Percentiles rank a stretch among this genome's conserved stretches.
Evolutionary conservation across 2,113 vertebrate species (phyloP).

Genomic region (Carollia perspicillata): DNA sequence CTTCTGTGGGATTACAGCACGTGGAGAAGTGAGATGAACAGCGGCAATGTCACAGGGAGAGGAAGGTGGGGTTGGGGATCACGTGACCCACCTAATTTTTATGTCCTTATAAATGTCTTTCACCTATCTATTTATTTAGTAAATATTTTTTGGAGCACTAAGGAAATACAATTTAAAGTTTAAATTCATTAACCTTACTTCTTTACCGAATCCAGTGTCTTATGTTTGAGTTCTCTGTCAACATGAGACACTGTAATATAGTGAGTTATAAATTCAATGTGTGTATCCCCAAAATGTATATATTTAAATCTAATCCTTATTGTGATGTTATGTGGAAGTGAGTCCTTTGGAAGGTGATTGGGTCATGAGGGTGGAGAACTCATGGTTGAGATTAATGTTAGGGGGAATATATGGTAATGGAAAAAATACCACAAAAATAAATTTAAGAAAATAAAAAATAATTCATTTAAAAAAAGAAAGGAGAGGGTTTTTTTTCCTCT

Average conservation of each 20-base stretch:
- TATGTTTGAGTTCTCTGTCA: neutral
- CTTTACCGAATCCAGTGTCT: neutral
- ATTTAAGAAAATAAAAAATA: too few relatives aligned
- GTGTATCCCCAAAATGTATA: neutral
- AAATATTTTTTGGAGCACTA: neutral
- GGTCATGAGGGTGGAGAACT: neutral
- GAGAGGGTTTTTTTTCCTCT: neutral
- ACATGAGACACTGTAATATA: neutral
- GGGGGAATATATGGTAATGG: too few relatives aligned
- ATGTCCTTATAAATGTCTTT: neutral
- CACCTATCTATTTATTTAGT: neutral
- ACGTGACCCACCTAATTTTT: neutral
- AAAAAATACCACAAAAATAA: too few relatives aligned
- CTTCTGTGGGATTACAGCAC: neutral
- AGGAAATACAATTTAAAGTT: neutral
- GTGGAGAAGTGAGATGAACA: neutral
- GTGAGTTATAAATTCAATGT: neutral
- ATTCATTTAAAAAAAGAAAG: too few relatives aligned
- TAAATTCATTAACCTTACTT: neutral
- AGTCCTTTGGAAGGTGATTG: neutral
- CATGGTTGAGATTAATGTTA: neutral
- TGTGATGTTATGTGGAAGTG: neutral
- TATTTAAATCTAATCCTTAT: neutral
- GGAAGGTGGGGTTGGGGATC: neutral
- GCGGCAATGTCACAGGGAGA: neutral